Evolutionary conservation across 2,797 vertebrate genomes (phyloP).

Genomic region (Erithacus rubecula): DNA sequence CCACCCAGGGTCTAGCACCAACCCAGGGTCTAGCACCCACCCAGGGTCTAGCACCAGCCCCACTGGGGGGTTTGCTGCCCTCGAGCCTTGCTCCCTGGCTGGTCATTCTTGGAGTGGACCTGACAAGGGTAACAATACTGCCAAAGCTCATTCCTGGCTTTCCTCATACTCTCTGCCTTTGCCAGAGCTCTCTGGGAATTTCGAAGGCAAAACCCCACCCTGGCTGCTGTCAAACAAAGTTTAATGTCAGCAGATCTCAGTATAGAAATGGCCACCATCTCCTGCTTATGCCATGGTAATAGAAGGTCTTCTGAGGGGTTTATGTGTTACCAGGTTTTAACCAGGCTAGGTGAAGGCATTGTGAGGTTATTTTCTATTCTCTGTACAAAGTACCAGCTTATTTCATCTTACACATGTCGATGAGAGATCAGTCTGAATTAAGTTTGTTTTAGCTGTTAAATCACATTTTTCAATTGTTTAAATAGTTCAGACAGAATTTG

Average conservation of each 20-base stretch:
- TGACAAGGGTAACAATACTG: neutral
- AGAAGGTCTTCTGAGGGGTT: neutral
- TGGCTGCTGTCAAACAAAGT: neutral
- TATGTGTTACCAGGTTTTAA: neutral
- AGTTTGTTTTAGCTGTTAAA: conserved; percentile 65
- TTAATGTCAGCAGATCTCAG: neutral
- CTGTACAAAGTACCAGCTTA: neutral
- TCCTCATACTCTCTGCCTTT: neutral
- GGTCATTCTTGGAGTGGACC: neutral
- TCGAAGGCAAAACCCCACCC: neutral
- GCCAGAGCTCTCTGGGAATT: neutral
- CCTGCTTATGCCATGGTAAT: neutral
- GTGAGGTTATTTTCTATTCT: conserved; percentile 21
- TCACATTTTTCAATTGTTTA: conserved; percentile 64
- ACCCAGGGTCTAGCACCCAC: no score
- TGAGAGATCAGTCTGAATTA: conserved; percentile 40
- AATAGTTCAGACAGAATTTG: conserved; percentile 64
- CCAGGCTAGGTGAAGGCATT: neutral
- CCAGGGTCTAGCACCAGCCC: neutral
- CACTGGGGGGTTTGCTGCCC: rapidly evolving
- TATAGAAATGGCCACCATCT: neutral
- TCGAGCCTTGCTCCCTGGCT: neutral
- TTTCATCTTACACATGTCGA: neutral
- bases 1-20: neutral
- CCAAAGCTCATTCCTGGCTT: neutral